Base-by-base conservation (phyloP, 2,888 invertebrate species). In the Aplocera efformata region DNA sequence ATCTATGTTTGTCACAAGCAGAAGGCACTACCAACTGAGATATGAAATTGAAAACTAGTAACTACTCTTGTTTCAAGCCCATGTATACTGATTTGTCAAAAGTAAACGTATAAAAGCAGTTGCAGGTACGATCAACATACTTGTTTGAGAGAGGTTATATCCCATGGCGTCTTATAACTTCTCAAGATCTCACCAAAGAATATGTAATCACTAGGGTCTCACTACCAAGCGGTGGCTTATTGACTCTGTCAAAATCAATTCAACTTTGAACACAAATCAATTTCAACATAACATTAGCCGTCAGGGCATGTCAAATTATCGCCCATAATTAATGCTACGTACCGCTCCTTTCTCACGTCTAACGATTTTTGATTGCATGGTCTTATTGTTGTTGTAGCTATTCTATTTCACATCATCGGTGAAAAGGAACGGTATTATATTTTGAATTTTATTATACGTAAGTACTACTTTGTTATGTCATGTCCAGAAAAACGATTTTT, bases 251-350 rank as follows among this genome's bases (percentile, higher is more conserved):
- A 85, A 80, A 85, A 84, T 83, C 76, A 79, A 84, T 83, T 82
- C 80, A 78, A 81, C 77, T 78, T 80, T 74, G 79, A 86, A 83
- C 82, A 84, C 83, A 86, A 86, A 86, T 86, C 85, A 86, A 86
- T 86, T 86, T 80, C 72, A 72, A 79, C 63, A 72, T 73, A 73
- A 78, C 77, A 84, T 84, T 79, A 82, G 79, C 85, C 86, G 88
- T 86, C 88, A 75, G 70, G 48, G 72, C 72, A 72, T 72, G 82
- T 88, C 86, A 85, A 83, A 84, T 85, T 85, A 82, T 63, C 68
- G 65, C 50, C 66, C 70, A 60, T 83, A 81, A 85, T 84, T 84
- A 84, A 79, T 72, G 69, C 71, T 60, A 58, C 61, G 65, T 45
- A 36, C 67, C 64, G 66, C 63, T 68, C 65, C 63, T 73, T 79